These are phyloP conservation scores for Myodes glareolus DNA, from an alignment of 2,113 vertebrate genomes.

Conservation along the genomic window DNA sequence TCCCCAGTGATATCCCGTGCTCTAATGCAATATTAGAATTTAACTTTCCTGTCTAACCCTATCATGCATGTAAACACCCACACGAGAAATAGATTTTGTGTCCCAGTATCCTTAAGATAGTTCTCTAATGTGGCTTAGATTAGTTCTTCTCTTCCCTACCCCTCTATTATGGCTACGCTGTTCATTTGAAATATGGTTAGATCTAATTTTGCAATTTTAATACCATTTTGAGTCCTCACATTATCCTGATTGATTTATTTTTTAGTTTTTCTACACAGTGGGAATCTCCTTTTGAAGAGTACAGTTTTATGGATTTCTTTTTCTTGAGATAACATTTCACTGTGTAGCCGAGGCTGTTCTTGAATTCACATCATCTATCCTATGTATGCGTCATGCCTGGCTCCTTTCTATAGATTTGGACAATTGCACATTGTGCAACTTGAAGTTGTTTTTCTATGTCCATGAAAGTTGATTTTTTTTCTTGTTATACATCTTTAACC, in stretches of 20 bases:
- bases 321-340: not conserved
- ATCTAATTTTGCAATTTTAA: not conserved
- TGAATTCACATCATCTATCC: not conserved
- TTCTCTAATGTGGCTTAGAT: not conserved
- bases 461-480: constrained; percentile 31
- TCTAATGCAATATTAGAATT: not conserved
- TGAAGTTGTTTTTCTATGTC: not conserved
- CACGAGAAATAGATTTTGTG: not conserved
- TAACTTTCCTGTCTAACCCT: not conserved
- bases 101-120: not conserved
- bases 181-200: not conserved
- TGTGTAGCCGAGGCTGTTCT: not conserved
- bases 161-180: not conserved
- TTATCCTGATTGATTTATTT: not conserved
- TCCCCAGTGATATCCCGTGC: not conserved
- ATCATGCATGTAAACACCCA: not conserved
- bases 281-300: not conserved
- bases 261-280: not conserved
- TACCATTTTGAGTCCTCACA: not conserved
- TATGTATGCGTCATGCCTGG: not conserved
- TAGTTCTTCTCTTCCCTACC: not conserved
- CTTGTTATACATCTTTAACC: not conserved
- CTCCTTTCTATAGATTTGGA: not conserved
- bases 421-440: not conserved
- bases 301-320: not conserved